These are phyloP conservation scores for Nothocercus nigrocapillus DNA, from an alignment of 2,113 vertebrate species.

Conservation along the genomic window DNA sequence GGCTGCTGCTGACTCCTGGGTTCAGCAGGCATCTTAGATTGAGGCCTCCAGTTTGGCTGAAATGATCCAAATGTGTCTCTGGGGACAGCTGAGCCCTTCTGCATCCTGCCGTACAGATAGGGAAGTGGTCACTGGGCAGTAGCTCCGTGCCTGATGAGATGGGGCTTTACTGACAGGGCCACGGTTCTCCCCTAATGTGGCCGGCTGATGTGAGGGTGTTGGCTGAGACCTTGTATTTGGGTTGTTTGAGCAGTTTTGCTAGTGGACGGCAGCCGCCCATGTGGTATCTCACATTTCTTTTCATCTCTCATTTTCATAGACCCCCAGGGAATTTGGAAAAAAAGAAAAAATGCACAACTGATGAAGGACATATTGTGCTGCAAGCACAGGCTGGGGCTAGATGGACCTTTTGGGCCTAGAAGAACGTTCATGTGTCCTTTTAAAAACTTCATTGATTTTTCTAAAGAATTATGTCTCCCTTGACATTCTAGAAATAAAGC, in stretches of 20 bases:
- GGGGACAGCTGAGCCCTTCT: background rate
- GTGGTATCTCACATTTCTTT: background rate
- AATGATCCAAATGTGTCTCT: accelerated
- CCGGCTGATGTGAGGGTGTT: background rate
- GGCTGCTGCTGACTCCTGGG: background rate
- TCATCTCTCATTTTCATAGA: background rate
- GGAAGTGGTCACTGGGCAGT: background rate
- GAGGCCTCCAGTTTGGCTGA: background rate
- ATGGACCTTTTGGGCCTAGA: background rate
- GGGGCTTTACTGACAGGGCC: background rate
- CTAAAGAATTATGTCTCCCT: slow-evolving; percentile 29
- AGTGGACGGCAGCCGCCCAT: background rate
- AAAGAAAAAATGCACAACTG: background rate
- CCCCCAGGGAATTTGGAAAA: background rate
- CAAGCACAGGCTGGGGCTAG: background rate
- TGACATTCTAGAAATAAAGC: slow-evolving; percentile 6
- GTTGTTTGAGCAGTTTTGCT: accelerated
- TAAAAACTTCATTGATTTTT: slow-evolving; percentile 56
- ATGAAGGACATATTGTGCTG: slow-evolving; percentile 10
- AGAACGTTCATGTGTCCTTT: slow-evolving; percentile 9
- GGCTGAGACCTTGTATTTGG: background rate
- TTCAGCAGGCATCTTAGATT: background rate
- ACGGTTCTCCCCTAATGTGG: background rate
- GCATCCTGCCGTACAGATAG: background rate
- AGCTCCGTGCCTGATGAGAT: background rate